These are phyloP conservation scores for Tupaia chinensis DNA, from an alignment of 2,113 vertebrate genomes.

Conservation along the genomic window DNA sequence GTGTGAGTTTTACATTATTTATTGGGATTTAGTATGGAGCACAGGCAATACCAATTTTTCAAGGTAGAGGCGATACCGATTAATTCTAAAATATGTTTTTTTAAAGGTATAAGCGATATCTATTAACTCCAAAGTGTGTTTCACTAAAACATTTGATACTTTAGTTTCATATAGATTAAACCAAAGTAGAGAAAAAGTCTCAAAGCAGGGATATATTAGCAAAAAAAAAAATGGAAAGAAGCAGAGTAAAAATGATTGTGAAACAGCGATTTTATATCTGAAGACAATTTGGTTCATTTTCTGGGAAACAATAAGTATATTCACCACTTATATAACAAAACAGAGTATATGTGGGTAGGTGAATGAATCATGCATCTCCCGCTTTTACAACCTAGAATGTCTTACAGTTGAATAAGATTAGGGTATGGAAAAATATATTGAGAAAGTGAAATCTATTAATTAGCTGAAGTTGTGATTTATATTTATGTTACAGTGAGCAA, in stretches of 20 bases:
- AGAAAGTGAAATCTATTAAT: slow-evolving; percentile 64
- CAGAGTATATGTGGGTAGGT: background rate
- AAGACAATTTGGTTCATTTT: background rate
- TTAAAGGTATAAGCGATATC: background rate
- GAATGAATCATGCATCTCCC: background rate
- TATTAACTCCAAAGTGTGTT: background rate
- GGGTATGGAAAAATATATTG: background rate
- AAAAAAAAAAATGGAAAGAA: background rate
- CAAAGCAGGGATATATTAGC: background rate
- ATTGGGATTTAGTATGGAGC: background rate
- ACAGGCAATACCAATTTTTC: background rate
- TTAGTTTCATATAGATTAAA: background rate
- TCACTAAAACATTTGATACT: background rate
- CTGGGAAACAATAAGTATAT: background rate
- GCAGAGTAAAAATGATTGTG: slow-evolving; percentile 10
- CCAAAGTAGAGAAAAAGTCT: background rate
- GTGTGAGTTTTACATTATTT: slow-evolving; percentile 16
- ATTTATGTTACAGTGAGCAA: slow-evolving; percentile 50
- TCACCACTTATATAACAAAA: background rate
- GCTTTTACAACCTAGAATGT: slow-evolving; percentile 23
- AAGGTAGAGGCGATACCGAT: background rate
- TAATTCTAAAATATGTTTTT: background rate
- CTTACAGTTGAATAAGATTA: background rate
- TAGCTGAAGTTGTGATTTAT: slow-evolving; percentile 59
- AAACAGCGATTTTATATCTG: background rate